Conservation (phyloP, 2,113 vertebrate genomes). For the Glaucomys volans region DNA sequence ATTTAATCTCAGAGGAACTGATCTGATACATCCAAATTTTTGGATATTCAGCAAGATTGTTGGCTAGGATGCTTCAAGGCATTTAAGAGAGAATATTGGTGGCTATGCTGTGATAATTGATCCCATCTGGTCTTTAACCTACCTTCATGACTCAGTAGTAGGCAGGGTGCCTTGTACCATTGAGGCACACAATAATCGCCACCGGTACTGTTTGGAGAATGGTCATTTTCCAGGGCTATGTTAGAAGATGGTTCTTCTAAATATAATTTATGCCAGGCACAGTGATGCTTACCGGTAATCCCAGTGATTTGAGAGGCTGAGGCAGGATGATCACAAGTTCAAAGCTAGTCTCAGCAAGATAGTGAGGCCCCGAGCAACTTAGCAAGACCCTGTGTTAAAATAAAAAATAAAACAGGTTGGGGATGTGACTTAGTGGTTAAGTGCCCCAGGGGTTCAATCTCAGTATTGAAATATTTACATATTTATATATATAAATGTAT, state of each 20-base stretch:
- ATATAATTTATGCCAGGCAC: not conserved
- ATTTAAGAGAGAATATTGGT: not conserved
- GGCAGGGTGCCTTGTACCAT: too few relatives aligned
- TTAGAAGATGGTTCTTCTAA: not conserved
- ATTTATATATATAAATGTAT: too few relatives aligned
- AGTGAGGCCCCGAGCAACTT: too few relatives aligned
- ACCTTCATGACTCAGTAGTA: not conserved
- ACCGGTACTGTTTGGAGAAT: not conserved
- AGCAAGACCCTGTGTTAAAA: too few relatives aligned
- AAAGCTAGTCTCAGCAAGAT: too few relatives aligned
- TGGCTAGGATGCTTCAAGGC: not conserved
- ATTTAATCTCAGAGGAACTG: not conserved
- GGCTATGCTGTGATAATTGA: not conserved
- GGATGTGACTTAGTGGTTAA: too few relatives aligned
- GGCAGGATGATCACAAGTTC: too few relatives aligned
- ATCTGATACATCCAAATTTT: not conserved
- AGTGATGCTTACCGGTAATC: too few relatives aligned
- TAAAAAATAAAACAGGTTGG: too few relatives aligned
- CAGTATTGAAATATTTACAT: too few relatives aligned
- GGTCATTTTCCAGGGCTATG: not conserved
- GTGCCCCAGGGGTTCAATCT: too few relatives aligned
- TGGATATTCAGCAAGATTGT: not conserved
- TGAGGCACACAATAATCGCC: fast-evolving
- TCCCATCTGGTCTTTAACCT: not conserved
- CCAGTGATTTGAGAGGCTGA: too few relatives aligned